phyloP scores from a whole-genome alignment of 2,797 vertebrate genomes.

The Myiotriccus ornatus region DNA sequence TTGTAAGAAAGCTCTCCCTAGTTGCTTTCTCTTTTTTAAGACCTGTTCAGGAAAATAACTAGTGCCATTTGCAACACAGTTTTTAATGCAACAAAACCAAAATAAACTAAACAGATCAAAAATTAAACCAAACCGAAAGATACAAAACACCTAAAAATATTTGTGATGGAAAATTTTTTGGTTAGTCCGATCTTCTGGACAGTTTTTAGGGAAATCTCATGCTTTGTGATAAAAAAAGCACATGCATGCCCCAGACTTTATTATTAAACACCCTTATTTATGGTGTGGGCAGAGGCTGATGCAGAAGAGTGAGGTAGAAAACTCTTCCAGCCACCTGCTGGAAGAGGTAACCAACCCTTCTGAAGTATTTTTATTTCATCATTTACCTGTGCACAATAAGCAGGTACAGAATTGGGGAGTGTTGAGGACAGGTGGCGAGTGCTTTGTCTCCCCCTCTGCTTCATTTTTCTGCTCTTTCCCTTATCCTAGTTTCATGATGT shows the following conservation, averaged over 20 bases:
- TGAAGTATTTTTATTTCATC: neutral
- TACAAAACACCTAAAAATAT: neutral
- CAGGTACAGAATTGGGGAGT: neutral
- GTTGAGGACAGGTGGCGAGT: neutral
- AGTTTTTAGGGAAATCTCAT: neutral
- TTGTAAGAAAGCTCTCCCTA: neutral
- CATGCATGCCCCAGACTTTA: neutral
- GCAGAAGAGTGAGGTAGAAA: neutral
- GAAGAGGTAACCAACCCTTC: neutral
- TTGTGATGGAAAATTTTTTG: neutral
- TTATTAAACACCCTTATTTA: neutral
- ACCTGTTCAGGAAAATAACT: neutral
- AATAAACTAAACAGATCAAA: neutral
- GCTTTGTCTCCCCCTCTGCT: neutral
- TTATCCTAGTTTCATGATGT: neutral
- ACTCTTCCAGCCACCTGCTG: neutral
- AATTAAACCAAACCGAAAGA: accelerated
- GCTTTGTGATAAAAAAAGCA: neutral
- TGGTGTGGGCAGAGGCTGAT: neutral
- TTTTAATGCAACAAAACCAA: neutral
- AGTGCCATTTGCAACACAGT: neutral
- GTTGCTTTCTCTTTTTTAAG: neutral
- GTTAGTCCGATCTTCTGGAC: neutral
- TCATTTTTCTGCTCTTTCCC: neutral
- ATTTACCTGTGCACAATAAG: neutral